These are phyloP conservation scores for Latrodectus geometricus DNA, from an alignment of 1,140 invertebrate species.

Conservation along the genomic window DNA sequence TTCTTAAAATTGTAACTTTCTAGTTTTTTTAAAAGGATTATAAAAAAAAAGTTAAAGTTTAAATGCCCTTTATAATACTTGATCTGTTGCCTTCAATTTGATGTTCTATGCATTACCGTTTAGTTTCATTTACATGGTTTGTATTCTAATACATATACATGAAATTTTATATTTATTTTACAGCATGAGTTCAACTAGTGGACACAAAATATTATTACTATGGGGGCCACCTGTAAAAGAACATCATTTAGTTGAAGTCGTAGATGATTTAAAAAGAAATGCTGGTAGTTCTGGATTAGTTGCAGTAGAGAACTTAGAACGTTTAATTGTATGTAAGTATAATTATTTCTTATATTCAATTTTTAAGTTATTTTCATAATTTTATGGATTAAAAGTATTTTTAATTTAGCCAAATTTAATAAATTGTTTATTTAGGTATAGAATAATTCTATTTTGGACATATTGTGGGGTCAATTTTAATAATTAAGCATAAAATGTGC, in stretches of 20 bases:
- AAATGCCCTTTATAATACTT: too few species aligned
- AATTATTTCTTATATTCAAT: neutral
- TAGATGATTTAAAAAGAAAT: slow-evolving; percentile 64
- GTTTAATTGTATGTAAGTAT: slow-evolving; percentile 68
- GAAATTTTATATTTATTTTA: neutral
- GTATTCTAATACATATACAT: too few species aligned
- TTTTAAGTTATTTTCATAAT: slow-evolving; percentile 10
- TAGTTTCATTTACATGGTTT: too few species aligned
- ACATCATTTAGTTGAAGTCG: slow-evolving; percentile 64
- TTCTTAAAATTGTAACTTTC: too few species aligned
- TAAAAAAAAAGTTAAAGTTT: too few species aligned
- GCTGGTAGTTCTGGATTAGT: slow-evolving; percentile 72
- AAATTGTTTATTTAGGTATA: too few species aligned
- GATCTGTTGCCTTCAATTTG: too few species aligned
- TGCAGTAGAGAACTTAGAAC: slow-evolving; percentile 70
- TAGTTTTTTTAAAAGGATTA: too few species aligned
- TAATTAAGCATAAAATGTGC: too few species aligned
- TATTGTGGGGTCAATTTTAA: too few species aligned
- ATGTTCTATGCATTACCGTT: too few species aligned
- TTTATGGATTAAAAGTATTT: neutral
- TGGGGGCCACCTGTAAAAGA: slow-evolving; percentile 66
- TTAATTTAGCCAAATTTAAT: neutral
- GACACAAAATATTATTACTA: slow-evolving; percentile 66
- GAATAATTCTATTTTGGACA: too few species aligned
- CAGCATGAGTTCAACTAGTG: slow-evolving; percentile 31